phyloP scores from a whole-genome alignment of 2,888 invertebrate species.

The Agrotis exclamationis region DNA sequence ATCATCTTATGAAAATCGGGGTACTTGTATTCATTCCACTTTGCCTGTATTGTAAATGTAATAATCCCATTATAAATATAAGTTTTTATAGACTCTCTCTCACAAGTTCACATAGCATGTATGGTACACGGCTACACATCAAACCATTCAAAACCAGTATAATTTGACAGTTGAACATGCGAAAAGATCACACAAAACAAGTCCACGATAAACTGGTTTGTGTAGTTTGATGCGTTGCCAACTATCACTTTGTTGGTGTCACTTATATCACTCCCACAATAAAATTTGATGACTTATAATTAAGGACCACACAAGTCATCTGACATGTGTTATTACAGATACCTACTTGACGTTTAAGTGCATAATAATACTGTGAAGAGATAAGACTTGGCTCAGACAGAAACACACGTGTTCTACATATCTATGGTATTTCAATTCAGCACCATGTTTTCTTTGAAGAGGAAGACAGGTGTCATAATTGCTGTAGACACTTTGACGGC shows the following conservation, averaged over 20 bases:
- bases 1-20: neutral
- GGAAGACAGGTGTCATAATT: conserved; percentile 1
- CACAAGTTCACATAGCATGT: neutral
- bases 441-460: neutral
- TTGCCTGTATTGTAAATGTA: too few relatives aligned
- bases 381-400: neutral
- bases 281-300: conserved; percentile 31
- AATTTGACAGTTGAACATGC: too few relatives aligned
- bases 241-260: conserved; percentile 6
- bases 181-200: too few relatives aligned
- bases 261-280: conserved; percentile 22
- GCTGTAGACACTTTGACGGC: neutral
- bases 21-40: conserved; percentile 9
- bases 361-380: neutral
- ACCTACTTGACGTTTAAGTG: conserved; percentile 1
- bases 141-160: too few relatives aligned
- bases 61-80: too few relatives aligned
- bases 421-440: neutral
- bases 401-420: neutral
- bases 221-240: neutral
- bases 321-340: conserved; percentile 3
- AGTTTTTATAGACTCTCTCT: too few relatives aligned
- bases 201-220: too few relatives aligned
- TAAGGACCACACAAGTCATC: conserved; percentile 36
- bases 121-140: too few relatives aligned